Conservation (phyloP, 2,888 invertebrate species). For the Noctuana brunneofusca region DNA sequence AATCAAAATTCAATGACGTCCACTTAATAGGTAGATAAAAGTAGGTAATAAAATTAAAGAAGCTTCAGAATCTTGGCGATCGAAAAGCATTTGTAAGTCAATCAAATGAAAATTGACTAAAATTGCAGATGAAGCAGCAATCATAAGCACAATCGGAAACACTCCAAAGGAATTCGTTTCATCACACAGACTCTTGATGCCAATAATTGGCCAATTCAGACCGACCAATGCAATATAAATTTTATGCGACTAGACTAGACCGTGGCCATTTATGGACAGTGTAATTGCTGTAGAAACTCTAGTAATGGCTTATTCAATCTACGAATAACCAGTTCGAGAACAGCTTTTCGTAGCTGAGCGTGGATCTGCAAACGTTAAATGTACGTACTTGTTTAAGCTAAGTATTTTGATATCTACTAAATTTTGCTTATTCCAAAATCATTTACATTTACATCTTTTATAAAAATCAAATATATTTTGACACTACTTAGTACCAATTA, state of each 20-base stretch:
- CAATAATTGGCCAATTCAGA: conserved; percentile 52
- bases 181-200: conserved; percentile 26
- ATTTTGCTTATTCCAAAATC: not conserved
- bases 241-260: conserved; percentile 54
- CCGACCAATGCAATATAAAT: conserved; percentile 61
- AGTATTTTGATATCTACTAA: too few relatives aligned
- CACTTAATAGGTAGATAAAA: too few relatives aligned
- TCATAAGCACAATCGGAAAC: conserved; percentile 30
- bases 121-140: conserved; percentile 30
- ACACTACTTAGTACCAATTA: too few relatives aligned
- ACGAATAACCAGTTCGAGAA: conserved; percentile 52
- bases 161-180: conserved; percentile 34
- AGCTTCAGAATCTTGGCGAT: not conserved
- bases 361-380: not conserved
- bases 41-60: not conserved
- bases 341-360: conserved; percentile 22
- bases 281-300: conserved; percentile 74
- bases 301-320: conserved; percentile 74
- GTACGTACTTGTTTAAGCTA: not conserved
- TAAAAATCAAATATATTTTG: too few relatives aligned
- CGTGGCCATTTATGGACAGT: conserved; percentile 57
- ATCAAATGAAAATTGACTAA: conserved; percentile 21
- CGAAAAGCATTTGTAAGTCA: conserved; percentile 10
- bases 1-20: not conserved
- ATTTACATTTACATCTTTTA: too few relatives aligned